phyloP scores from a whole-genome alignment of 2,888 invertebrate species.

The Gasteruption jaculator region DNA sequence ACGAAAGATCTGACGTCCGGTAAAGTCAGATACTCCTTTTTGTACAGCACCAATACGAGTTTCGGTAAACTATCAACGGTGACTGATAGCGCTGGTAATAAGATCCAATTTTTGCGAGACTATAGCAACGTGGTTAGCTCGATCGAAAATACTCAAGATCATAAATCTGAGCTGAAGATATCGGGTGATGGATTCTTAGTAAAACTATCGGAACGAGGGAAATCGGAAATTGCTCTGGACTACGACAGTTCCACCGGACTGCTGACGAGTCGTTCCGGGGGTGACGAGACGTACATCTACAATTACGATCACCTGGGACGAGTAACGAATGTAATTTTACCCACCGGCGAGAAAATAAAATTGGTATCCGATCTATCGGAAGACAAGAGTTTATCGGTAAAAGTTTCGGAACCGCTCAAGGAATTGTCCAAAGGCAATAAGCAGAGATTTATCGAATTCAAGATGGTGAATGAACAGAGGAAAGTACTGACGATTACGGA shows the following conservation, averaged over 20 bases:
- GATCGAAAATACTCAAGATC: slow-evolving; percentile 90
- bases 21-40: slow-evolving; percentile 89
- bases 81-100: slow-evolving; percentile 89
- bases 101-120: slow-evolving; percentile 86
- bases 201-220: slow-evolving; percentile 82
- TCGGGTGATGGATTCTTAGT: slow-evolving; percentile 90
- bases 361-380: slow-evolving; percentile 74
- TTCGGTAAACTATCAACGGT: slow-evolving; percentile 92
- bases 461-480: slow-evolving; percentile 62
- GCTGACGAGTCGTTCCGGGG: slow-evolving; percentile 78
- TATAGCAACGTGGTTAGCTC: slow-evolving; percentile 90
- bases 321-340: slow-evolving; percentile 78
- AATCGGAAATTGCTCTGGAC: slow-evolving; percentile 83
- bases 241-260: slow-evolving; percentile 88
- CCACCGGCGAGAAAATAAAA: slow-evolving; percentile 85
- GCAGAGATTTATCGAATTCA: slow-evolving; percentile 58
- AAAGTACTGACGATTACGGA: slow-evolving; percentile 68
- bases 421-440: slow-evolving; percentile 56
- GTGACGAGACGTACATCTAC: slow-evolving; percentile 84
- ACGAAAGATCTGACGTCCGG: slow-evolving; percentile 95
- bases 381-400: slow-evolving; percentile 72
- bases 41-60: slow-evolving; percentile 95
- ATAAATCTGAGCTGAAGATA: slow-evolving; percentile 87
- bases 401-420: slow-evolving; percentile 62
- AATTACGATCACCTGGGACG: slow-evolving; percentile 88